These are phyloP conservation scores for Rhinogobius similis DNA, from an alignment of 2,113 vertebrate species.

Conservation along the genomic window DNA sequence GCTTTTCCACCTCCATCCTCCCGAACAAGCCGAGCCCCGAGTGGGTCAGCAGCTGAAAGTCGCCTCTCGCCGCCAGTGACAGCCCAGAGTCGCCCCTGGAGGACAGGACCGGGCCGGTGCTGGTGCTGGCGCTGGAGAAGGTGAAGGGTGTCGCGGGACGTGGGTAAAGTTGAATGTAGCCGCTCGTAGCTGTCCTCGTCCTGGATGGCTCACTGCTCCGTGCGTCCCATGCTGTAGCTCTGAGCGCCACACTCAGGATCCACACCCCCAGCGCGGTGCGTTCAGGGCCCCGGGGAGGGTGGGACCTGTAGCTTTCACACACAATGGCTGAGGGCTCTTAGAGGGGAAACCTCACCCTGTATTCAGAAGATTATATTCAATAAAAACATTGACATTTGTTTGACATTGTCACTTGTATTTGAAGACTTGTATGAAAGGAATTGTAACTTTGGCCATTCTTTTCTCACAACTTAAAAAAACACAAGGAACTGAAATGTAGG, in stretches of 20 bases:
- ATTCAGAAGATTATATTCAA: too few relatives aligned
- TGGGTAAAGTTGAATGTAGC: background rate
- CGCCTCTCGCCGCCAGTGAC: slow-evolving; percentile 15
- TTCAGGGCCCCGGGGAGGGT: slow-evolving; percentile 17
- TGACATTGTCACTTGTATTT: background rate
- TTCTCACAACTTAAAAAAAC: background rate
- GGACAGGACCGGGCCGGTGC: background rate
- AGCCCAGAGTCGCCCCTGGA: background rate
- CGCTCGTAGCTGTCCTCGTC: slow-evolving; percentile 25
- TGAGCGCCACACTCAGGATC: slow-evolving; percentile 40
- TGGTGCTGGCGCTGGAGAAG: background rate
- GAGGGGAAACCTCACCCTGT: too few relatives aligned
- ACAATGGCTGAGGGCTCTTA: background rate
- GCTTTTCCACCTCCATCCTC: slow-evolving; percentile 81
- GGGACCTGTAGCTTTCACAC: slow-evolving; percentile 2
- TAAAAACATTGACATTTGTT: too few relatives aligned
- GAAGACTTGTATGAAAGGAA: background rate
- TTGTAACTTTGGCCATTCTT: background rate
- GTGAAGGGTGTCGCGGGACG: background rate
- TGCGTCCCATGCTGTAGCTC: slow-evolving; percentile 54
- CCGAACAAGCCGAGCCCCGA: slow-evolving; percentile 36
- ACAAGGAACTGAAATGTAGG: accelerated
- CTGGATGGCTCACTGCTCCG: slow-evolving; percentile 33
- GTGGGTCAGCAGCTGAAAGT: slow-evolving; percentile 34
- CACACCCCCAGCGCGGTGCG: slow-evolving; percentile 57